Conservation (phyloP, 2,113 vertebrate genomes). For the Calypte anna region DNA sequence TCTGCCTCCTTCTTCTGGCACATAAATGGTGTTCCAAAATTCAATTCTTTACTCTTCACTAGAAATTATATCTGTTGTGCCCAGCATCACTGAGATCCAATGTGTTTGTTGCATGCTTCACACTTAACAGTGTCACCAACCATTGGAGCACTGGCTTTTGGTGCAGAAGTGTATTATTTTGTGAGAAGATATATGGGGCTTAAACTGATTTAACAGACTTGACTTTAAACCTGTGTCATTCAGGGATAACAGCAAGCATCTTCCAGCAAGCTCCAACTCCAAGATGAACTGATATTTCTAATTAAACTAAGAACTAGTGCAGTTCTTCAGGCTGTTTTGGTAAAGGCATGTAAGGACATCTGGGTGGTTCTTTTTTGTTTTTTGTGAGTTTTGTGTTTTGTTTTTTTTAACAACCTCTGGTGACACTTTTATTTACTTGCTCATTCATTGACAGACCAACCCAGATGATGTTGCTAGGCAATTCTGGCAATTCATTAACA, state of each 20-base stretch:
- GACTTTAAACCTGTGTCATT: neutral
- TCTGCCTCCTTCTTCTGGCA: neutral
- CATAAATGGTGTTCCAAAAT: neutral
- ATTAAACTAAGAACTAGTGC: neutral
- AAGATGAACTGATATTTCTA: neutral
- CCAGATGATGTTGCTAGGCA: conserved; percentile 15
- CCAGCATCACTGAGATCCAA: neutral
- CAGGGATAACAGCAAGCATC: neutral
- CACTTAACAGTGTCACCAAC: neutral
- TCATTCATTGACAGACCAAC: neutral
- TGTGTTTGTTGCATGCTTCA: neutral
- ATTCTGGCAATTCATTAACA: neutral
- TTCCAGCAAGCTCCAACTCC: neutral
- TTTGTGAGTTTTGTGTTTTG: neutral
- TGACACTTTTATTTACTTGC: neutral
- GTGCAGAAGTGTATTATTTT: neutral
- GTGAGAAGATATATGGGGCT: neutral
- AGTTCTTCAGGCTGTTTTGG: neutral
- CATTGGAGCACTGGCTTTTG: neutral
- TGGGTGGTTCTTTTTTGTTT: neutral
- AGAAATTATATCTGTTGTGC: neutral
- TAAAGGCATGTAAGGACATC: neutral
- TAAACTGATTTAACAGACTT: neutral
- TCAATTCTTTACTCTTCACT: neutral
- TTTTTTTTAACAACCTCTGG: neutral